A percentile compares a stretch with the other conserved stretches of the same genome.
Evolutionary conservation across 2,113 vertebrate species (phyloP).

Genomic region (Callocephalon fimbriatum): DNA sequence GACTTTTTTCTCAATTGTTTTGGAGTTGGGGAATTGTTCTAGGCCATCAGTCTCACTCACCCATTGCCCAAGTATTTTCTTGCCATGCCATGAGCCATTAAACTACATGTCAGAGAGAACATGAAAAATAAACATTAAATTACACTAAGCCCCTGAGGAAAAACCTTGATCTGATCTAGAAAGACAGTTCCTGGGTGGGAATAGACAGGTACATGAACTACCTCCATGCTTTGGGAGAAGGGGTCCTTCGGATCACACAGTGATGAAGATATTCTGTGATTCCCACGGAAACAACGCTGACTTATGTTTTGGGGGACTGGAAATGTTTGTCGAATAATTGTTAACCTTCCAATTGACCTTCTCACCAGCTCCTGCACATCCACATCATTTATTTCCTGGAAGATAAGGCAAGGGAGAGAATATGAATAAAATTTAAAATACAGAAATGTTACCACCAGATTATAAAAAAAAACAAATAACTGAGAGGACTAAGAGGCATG

Average conservation of each 20-base stretch:
- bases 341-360: conserved; percentile 96
- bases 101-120: neutral
- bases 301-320: conserved; percentile 93
- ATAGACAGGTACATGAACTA: conserved; percentile 46
- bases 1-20: neutral
- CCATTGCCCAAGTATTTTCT: neutral
- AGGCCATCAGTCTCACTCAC: neutral
- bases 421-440: neutral
- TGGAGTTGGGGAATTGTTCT: neutral
- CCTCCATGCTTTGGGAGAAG: conserved; percentile 94
- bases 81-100: neutral
- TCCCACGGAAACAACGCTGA: conserved; percentile 94
- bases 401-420: conserved; percentile 41
- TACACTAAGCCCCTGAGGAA: neutral
- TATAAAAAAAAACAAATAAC: neutral
- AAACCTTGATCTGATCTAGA: neutral
- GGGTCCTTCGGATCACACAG: conserved; percentile 96
- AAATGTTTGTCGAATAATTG: conserved; percentile 94
- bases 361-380: conserved; percentile 96
- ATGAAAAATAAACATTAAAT: neutral
- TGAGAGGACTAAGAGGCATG: neutral
- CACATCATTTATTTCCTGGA: conserved; percentile 92
- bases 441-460: neutral
- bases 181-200: neutral
- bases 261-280: conserved; percentile 95